A percentile compares a stretch with the other conserved stretches of the same genome.
These are phyloP conservation scores for Brachyistius frenatus DNA, from an alignment of 2,113 vertebrate genomes.

Conservation along the genomic window DNA sequence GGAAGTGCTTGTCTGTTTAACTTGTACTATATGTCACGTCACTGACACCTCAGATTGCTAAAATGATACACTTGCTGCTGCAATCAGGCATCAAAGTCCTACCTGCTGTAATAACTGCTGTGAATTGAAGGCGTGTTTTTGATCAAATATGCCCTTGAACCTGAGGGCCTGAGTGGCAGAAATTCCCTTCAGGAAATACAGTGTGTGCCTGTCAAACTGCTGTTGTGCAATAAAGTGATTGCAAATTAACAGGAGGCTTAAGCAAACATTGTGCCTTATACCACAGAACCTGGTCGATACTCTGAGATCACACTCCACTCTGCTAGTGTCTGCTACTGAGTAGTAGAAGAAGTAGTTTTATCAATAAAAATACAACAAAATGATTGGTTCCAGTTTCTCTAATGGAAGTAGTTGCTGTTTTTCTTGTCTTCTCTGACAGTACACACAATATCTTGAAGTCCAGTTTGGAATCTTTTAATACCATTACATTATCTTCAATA, in stretches of 20 bases:
- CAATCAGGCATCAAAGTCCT: conserved; percentile 51
- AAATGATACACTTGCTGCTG: not conserved
- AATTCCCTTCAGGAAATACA: not conserved
- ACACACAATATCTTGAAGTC: no score
- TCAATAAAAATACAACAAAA: not conserved
- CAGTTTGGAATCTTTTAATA: not conserved
- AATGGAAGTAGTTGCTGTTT: not conserved
- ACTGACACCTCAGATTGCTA: not conserved
- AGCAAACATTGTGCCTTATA: conserved; percentile 1
- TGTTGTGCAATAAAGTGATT: conserved; percentile 22
- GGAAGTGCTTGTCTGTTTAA: not conserved
- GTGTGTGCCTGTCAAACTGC: not conserved
- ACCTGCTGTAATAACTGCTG: conserved; percentile 17
- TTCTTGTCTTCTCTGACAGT: not conserved
- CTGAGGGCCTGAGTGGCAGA: not conserved
- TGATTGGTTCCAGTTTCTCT: no score
- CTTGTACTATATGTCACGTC: not conserved
- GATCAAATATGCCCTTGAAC: conserved; percentile 40
- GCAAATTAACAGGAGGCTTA: not conserved
- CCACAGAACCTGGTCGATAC: not conserved
- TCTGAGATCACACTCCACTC: not conserved
- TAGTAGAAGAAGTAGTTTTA: no score
- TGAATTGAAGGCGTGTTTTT: conserved; percentile 43
- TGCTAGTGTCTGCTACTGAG: not conserved
- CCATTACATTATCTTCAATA: not conserved